These are phyloP conservation scores for Onychostoma macrolepis DNA, from an alignment of 2,113 vertebrate species.

Conservation along the genomic window DNA sequence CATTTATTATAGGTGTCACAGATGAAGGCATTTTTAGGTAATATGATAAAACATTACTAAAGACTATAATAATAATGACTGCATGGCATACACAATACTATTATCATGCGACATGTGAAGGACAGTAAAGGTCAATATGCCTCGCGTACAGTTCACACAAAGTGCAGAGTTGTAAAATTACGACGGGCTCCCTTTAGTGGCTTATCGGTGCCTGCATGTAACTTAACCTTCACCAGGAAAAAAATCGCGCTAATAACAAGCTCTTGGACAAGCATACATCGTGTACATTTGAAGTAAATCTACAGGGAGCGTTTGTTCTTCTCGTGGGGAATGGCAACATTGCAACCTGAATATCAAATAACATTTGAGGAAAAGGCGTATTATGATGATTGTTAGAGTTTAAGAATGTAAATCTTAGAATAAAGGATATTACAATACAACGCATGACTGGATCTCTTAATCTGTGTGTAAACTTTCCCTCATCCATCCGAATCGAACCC, in stretches of 20 bases:
- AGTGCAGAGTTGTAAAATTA: slow-evolving; percentile 17
- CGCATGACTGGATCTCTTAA: background rate
- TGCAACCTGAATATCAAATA: slow-evolving; percentile 38
- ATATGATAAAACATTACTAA: background rate
- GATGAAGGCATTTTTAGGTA: background rate
- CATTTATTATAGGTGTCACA: background rate
- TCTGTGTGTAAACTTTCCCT: slow-evolving; percentile 44
- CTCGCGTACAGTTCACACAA: background rate
- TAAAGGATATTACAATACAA: background rate
- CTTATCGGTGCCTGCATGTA: background rate
- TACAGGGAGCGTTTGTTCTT: slow-evolving; percentile 17
- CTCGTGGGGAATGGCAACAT: background rate
- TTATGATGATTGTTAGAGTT: background rate
- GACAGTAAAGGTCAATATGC: slow-evolving; percentile 70
- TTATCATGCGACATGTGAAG: slow-evolving; percentile 66
- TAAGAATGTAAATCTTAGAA: background rate
- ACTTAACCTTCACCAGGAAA: background rate
- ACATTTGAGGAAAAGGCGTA: background rate
- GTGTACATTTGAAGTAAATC: slow-evolving; percentile 7
- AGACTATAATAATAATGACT: background rate
- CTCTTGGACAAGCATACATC: slow-evolving; percentile 2
- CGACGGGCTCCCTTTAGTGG: background rate
- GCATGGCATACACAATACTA: background rate
- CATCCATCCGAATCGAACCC: background rate
- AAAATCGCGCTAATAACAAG: background rate